Conservation (phyloP, 35 echinoderm and acorn worm species). For the Heliocidaris tuberculata region DNA sequence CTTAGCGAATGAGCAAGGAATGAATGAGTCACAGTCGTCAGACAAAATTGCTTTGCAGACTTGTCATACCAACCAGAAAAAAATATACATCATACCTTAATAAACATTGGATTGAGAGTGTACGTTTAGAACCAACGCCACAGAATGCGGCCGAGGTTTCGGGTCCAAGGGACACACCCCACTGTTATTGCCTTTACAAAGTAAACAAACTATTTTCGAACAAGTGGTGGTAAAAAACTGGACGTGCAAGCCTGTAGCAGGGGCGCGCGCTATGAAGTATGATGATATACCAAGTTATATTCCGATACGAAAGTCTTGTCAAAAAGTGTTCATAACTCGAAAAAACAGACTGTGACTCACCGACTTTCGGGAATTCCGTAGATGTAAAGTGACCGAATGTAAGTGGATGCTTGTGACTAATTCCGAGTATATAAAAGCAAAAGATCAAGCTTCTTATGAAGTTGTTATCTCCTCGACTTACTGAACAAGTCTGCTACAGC, state of each 20-base stretch:
- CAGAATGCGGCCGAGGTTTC: background rate
- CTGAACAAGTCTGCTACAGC: too few relatives aligned
- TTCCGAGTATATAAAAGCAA: background rate
- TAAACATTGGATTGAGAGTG: background rate
- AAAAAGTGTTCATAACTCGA: background rate
- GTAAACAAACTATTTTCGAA: slow-evolving; percentile 41
- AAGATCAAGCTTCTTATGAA: background rate
- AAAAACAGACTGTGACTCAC: background rate
- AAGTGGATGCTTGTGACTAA: background rate
- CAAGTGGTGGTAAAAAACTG: slow-evolving; percentile 15
- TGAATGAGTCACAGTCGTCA: background rate
- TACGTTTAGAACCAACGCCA: background rate
- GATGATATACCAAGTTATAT: background rate
- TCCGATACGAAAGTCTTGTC: background rate
- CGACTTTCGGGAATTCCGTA: background rate
- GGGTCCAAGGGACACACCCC: background rate
- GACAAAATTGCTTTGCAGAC: slow-evolving; percentile 1
- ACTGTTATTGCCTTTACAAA: background rate
- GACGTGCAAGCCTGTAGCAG: background rate
- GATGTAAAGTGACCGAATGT: background rate
- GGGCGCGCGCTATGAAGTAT: background rate
- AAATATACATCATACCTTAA: background rate
- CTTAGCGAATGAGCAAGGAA: background rate
- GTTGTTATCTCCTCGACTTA: background rate
- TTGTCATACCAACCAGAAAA: background rate